Base-by-base conservation (phyloP, 2,113 vertebrate species). In the Rhynchopsitta pachyrhyncha region DNA sequence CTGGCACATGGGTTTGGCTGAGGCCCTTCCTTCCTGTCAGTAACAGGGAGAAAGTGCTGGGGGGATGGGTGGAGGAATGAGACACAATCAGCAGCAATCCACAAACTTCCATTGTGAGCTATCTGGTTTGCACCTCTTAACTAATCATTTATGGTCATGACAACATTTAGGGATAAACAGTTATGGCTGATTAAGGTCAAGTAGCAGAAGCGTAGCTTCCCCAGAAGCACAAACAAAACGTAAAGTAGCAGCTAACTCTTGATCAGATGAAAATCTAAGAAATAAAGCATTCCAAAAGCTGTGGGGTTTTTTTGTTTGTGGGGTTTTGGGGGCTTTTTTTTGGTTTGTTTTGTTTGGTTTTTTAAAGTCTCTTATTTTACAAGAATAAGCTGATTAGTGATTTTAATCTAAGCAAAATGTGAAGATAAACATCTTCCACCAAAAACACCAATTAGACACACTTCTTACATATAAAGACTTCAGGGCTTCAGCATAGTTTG, bases 1-100 rank as follows among this genome's bases (percentile, higher is more conserved):
- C 73, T 79, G 86, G 80, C 76, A 92, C 64, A 55, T 2, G 28
- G 55, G 14, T 29, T 71, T 64, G 49, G 64, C 79, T 75, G 42
- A 44, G 68, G 55, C 73, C 29, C 42, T 60, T 90, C 67, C 42
- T 88, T 77, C 85, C 88, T 55, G 50, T 25, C n/a, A 94, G 64
- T 39, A 79, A 68, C 37, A 59, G 24, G 9, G 6, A 79, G 29
- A 62, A 62, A 59, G 33, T 28, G 5, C 13, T 50, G 50, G 46
- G n/a, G 47, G 7, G 25, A 22, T 4, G 9, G 6, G 16, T 33
- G 33, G 57, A 35, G 6, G 17, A 9, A 82, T 35, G 50, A 59
- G 29, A 25, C 7, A 79, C 35, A 80, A 81, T 59, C 20, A 75
- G 28, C 33, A 74, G 24, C 41, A 90, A 73, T 3, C 37, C n/a